Conservation (phyloP, 2,113 vertebrate genomes). For the Lipotes vexillifer region DNA sequence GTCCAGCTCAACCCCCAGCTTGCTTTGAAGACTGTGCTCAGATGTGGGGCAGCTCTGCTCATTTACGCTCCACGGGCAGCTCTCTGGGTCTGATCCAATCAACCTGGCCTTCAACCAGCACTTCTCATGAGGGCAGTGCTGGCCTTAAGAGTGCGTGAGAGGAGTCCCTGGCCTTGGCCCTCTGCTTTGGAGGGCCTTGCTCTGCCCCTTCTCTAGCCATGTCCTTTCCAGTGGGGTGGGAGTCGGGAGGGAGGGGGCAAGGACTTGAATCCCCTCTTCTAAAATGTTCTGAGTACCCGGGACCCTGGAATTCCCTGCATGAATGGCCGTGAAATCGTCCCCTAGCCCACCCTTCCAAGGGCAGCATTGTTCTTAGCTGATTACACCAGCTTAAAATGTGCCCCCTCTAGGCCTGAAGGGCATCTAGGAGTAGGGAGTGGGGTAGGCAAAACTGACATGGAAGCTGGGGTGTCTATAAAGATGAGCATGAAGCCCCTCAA, state of each 20-base stretch:
- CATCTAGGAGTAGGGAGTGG: neutral
- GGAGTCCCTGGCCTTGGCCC: neutral
- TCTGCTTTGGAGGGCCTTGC: neutral
- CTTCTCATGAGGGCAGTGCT: neutral
- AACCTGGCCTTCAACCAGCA: neutral
- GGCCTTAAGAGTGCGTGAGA: neutral
- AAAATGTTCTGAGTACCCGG: neutral
- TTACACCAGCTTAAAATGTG: neutral
- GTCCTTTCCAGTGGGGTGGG: neutral
- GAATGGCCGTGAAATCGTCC: neutral
- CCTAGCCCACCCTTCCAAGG: neutral
- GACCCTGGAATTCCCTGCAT: neutral
- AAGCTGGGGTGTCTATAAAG: neutral
- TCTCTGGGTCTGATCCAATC: neutral
- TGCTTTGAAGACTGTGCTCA: neutral
- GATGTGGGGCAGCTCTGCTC: neutral
- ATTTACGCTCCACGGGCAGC: neutral
- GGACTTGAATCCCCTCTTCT: neutral
- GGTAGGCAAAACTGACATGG: neutral
- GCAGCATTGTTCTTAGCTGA: neutral
- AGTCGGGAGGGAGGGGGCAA: accelerated
- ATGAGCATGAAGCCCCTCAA: neutral
- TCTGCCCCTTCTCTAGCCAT: neutral
- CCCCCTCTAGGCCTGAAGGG: neutral
- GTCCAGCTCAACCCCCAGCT: neutral